Evolutionary conservation across 2,888 invertebrate genomes (phyloP), one percentile per base, ranked within the genome.

Genomic region (Smittia sp.): DNA sequence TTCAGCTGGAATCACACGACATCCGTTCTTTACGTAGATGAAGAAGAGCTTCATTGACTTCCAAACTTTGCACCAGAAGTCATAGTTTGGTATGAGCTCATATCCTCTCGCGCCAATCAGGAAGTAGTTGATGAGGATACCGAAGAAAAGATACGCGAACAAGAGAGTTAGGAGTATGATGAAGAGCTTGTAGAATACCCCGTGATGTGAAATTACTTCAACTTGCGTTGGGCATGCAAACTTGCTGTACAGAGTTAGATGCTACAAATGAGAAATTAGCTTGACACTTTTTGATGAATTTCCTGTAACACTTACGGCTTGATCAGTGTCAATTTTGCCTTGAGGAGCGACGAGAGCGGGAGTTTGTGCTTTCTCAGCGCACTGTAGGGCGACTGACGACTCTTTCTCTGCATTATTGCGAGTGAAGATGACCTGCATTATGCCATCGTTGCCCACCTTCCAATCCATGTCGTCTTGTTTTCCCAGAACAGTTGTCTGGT

Each of bases 101-200:
- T 24, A 62, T 0, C 72, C 72, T 20, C 72, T 27, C 20, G 72
- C 72, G 0, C 72, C 72, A 2, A 72, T 41, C 13, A 72, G 22
- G 18, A 72, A 72, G 13, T 62, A 72, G 24, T 62, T 38, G 4
- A 46, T 20, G n/a, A 39, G 1, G 4, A 72, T 62, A 9, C 72
- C 72, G 18, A 72, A 24, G 15, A 62, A 4, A 3, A 72, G n/a
- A 18, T 72, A 72, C 11, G 18, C 15, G 7, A 72, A 62, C 1
- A 62, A n/a, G 1, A 72, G 1, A 4, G 52, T 72, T 13, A 72
- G 24, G 6, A 38, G n/a, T 9, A 72, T 39, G n/a, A 72, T 1
- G 38, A 72, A 72, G n/a, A 72, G 39, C n/a, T 58, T 62, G 9
- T 32, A 72, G 62, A 72, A 72, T 3, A 72, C 39, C 62, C 72